Evolutionary conservation across 2,797 vertebrate genomes (phyloP), one percentile per base, ranked within the genome.

Genomic region (Argya squamiceps): DNA sequence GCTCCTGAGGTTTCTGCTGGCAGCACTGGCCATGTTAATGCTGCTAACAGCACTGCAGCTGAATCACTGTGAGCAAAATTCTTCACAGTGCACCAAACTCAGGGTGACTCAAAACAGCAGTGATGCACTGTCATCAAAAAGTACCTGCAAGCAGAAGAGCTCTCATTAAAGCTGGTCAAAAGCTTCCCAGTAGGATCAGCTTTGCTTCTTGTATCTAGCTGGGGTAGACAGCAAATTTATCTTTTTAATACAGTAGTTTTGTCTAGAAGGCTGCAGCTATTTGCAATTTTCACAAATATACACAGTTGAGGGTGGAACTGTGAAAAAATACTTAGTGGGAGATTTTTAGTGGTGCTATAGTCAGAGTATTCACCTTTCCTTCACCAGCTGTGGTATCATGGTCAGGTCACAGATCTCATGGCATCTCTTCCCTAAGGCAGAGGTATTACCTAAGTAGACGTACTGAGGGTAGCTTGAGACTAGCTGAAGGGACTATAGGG

Each of bases 1-100:
- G 55, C 88, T 92, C 69, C 90, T 55, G 73, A 86, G 85, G 73
- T 71, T 85, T 94, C 92, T 96, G 65, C 63, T 96, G 95, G 95
- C 96, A 93, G 53, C 62, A 3, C 58, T 62, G 58, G 7, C 85
- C 15, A 0, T 58, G 49, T 69, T 71, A 58, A 88, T 81, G 50
- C 79, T 95, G 89, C 76, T 80, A 58, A 94, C 75, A 78, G 15
- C 27, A 9, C 58, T 78, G 73, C 79, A 71, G 92, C 89, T 95
- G 84, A 93, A 95, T 86, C 89, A 90, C 65, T 58, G 44, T 39
- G 69, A 88, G 70, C 65, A 86, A 58, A 95, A 89, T 68, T 64
- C 78, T 53, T 82, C 29, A 43, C 36, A 84, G 16, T 64, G 87
- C 88, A 77, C 75, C 67, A 79, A 3, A 67, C 39, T 55, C 6